Base-by-base conservation (phyloP, 2,888 invertebrate genomes). In the Steinernema scapterisci region DNA sequence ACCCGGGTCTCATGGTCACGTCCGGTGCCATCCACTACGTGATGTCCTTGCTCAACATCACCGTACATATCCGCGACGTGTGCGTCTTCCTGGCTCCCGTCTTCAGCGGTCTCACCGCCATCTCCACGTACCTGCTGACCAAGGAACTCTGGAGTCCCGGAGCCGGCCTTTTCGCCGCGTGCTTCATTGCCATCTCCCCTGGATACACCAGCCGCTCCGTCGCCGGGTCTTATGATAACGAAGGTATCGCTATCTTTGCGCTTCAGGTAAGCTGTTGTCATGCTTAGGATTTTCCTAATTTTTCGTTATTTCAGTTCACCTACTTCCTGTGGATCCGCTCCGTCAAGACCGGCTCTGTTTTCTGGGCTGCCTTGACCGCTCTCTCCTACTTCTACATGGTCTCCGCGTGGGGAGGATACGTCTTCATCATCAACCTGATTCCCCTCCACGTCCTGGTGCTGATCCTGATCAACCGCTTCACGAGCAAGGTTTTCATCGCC, bases 331-430 rank as follows among this genome's bases (percentile, higher is more conserved):
- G 99, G 99, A 93, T 99, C 71, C 96, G 95, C 88, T 93, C 97
- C 74, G 93, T 99, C 6, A 99, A 97, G 89, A 95, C 94, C 81
- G 99, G 99, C 31, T 95, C 97, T 3, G 92, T 99, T 45, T 97
- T 94, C 89, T 99, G 97, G 97, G 92, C 97, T 3, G 92, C 93
- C 45, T 92, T 95, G 88, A 93, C 97, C 74, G 94, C 99, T 7
- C 88, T 99, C 3, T 95, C 97, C 0, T 99, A 99, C 89, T 97
- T 99, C 89, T 99, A 99, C 89, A 99, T 99, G 99, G 99, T 94
- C 25, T 97, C 97, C 76, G 97, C 97, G 81, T 99, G 97, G 99
- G 99, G 99, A 82, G 99, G 99, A 78, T 99, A 99, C 88, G 97
- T 99, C 51, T 97, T 97, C 89, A 99, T 99, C 85, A 99, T 97